Evolutionary conservation across 2,888 invertebrate genomes (phyloP).

Genomic region (Oligia fasciuncula): DNA sequence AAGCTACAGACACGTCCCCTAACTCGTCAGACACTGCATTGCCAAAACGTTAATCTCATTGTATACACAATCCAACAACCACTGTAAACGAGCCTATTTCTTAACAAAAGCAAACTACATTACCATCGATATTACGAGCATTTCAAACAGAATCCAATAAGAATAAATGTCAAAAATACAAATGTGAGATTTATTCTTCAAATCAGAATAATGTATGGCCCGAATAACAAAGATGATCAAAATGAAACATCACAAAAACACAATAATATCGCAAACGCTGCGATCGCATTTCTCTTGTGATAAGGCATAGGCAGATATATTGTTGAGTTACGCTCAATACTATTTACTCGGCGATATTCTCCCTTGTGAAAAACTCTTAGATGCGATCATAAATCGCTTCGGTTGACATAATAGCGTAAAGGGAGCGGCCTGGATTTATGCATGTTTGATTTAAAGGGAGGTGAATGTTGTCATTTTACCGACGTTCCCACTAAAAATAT

Average conservation of each 20-base stretch:
- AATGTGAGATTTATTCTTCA: constrained; percentile 49
- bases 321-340: constrained; percentile 77
- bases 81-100: constrained; percentile 19
- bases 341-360: constrained; percentile 84
- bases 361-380: constrained; percentile 86
- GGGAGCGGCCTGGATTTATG: constrained; percentile 87
- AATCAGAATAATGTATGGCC: constrained; percentile 57
- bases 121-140: constrained; percentile 29
- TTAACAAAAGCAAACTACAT: constrained; percentile 30
- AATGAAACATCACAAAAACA: constrained; percentile 61
- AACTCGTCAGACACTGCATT: constrained; percentile 52
- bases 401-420: constrained; percentile 88
- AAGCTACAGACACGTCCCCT: constrained; percentile 45
- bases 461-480: constrained; percentile 80
- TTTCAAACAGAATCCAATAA: constrained; percentile 29
- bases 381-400: constrained; percentile 88
- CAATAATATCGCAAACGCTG: constrained; percentile 57
- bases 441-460: constrained; percentile 87
- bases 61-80: constrained; percentile 50
- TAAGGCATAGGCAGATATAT: constrained; percentile 71
- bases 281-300: constrained; percentile 64
- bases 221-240: constrained; percentile 63
- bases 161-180: constrained; percentile 37
- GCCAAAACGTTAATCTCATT: constrained; percentile 63
- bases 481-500: constrained; percentile 75